Evolutionary conservation across 2,113 vertebrate species (phyloP).

Genomic region (Eidolon helvum): DNA sequence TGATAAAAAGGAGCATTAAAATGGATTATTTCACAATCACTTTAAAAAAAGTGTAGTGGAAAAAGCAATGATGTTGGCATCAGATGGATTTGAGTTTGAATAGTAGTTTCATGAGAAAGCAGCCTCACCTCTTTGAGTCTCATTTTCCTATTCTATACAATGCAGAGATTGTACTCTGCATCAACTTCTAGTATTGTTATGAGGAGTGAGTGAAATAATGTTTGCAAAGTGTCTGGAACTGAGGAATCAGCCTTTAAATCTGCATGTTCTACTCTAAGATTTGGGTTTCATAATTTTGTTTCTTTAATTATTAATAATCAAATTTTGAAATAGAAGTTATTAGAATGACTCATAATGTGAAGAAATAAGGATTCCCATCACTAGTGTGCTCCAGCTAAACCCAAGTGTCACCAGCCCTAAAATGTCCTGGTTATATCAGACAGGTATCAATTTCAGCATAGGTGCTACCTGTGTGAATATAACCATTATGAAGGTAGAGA

Average conservation of each 20-base stretch:
- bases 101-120: constrained; percentile 34
- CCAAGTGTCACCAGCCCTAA: neutral
- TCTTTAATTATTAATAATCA: neutral
- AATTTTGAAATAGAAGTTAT: neutral
- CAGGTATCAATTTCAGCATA: neutral
- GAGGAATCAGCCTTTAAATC: constrained; percentile 46
- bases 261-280: neutral
- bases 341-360: neutral
- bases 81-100: constrained; percentile 23
- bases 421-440: neutral
- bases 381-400: neutral
- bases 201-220: neutral
- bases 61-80: constrained; percentile 26
- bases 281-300: constrained; percentile 25
- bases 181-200: neutral
- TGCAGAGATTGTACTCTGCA: neutral
- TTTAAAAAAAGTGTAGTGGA: constrained; percentile 17
- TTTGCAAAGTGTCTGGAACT: neutral
- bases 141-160: neutral
- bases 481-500: neutral
- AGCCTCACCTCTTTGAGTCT: neutral
- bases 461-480: neutral
- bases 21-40: constrained; percentile 56
- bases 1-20: constrained; percentile 61
- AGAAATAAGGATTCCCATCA: neutral